Conservation (phyloP, 2,797 vertebrate genomes). For the Bradypus variegatus region DNA sequence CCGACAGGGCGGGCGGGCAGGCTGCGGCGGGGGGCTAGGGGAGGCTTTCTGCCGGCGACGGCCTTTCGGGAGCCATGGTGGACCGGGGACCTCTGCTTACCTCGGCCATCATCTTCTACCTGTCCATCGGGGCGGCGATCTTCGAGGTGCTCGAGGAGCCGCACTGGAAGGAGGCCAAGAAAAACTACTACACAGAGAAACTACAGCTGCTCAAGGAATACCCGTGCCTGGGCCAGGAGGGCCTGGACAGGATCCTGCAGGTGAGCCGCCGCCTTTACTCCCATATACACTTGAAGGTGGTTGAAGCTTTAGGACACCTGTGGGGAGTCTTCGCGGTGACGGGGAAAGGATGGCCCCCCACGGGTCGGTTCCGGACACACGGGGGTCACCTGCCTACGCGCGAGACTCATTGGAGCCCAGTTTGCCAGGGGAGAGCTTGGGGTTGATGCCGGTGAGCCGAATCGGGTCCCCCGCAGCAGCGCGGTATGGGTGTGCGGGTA, state of each 20-base stretch:
- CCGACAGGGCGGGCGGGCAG: constrained; percentile 36
- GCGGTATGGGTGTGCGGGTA: constrained; percentile 23
- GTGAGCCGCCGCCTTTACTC: constrained; percentile 72
- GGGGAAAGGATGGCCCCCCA: not conserved
- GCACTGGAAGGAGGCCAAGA: constrained; percentile 84
- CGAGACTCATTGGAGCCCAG: not conserved
- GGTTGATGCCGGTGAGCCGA: constrained; percentile 24
- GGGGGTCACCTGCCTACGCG: not conserved
- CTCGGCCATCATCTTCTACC: constrained; percentile 96
- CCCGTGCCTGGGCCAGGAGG: constrained; percentile 85
- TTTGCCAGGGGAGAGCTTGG: not conserved
- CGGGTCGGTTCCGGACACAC: not conserved
- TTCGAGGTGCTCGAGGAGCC: constrained; percentile 97
- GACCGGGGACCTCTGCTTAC: constrained; percentile 96
- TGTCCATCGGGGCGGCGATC: constrained; percentile 98
- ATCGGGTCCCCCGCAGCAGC: not conserved
- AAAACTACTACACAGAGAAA: constrained; percentile 79
- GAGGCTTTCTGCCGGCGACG: not conserved
- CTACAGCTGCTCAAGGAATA: constrained; percentile 81
- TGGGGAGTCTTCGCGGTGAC: not conserved
- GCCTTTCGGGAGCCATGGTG: constrained; percentile 80
- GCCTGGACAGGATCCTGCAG: constrained; percentile 89
- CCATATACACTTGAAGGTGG: not conserved
- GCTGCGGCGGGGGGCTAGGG: constrained; percentile 22
- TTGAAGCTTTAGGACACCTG: not conserved